Evolutionary conservation across 1,140 invertebrate species (phyloP).

Genomic region (Cyrtorhinus lividipennis): DNA sequence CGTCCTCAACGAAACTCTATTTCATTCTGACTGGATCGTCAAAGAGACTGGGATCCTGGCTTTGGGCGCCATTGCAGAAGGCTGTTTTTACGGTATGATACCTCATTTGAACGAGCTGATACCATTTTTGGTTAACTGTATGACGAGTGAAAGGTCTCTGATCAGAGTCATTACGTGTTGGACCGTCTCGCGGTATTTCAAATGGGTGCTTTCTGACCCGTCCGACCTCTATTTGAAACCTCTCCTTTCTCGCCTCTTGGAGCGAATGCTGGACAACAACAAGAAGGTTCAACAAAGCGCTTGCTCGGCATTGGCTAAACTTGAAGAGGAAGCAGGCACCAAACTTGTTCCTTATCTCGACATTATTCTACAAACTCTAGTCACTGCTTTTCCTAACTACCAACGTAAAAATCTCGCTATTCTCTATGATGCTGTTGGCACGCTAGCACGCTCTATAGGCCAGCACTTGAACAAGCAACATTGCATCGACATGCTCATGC

Average conservation of each 20-base stretch:
- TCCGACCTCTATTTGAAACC: conserved; percentile 87
- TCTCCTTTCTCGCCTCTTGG: conserved; percentile 75
- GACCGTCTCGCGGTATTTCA: conserved; percentile 93
- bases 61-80: conserved; percentile 94
- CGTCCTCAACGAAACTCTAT: conserved; percentile 91
- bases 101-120: conserved; percentile 89
- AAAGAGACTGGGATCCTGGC: conserved; percentile 94
- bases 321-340: conserved; percentile 96
- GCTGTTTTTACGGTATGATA: conserved; percentile 89
- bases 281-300: conserved; percentile 98
- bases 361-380: conserved; percentile 92
- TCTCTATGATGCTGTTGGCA: conserved; percentile 96
- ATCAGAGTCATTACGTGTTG: conserved; percentile 97
- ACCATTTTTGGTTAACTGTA: conserved; percentile 83
- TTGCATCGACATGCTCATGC: conserved; percentile 93
- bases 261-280: conserved; percentile 89
- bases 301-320: conserved; percentile 95
- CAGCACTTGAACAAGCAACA: conserved; percentile 92
- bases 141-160: conserved; percentile 88
- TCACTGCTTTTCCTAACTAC: conserved; percentile 93
- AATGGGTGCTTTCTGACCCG: conserved; percentile 92
- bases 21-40: conserved; percentile 90
- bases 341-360: conserved; percentile 96
- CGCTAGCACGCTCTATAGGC: conserved; percentile 92
- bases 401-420: conserved; percentile 96